Base-by-base conservation (phyloP, 2,888 invertebrate genomes). In the Psylliodes chrysocephalus region DNA sequence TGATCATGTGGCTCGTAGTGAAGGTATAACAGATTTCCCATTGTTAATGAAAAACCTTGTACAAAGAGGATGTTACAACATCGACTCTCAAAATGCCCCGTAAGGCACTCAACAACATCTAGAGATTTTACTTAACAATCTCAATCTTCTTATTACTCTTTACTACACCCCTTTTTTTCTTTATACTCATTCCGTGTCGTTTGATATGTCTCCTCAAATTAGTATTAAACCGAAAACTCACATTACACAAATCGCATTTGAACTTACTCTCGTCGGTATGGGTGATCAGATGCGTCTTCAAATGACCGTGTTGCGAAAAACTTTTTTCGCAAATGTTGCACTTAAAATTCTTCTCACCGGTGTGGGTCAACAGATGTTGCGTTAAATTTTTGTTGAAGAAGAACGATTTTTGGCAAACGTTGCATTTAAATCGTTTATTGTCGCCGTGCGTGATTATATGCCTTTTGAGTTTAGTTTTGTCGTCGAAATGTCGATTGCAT, bases 261-360 rank as follows among this genome's bases (percentile, higher is more conserved):
- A 40, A 40, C 3, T 40, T 7, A 7, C 40, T 10, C 12, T 44
- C 44, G 6, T 14, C 44, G 1, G 44, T 44, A 19, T 44, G 44
- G 3, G 18, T 15, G 6, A 44, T 18, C n/a, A 44, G 14, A 44
- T 44, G 44, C 6, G 15, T 15, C 17, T 44, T 44, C n/a, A 44
- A 10, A 18, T 44, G 44, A 19, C 44, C 44, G 15, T 3, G 7
- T 19, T 44, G 44, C 6, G 44, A 44, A 44, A 44, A 44, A 2
- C 17, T 6, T 19, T 19, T 44, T 19, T 18, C 44, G 18, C 44
- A 44, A 44, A 44, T 8, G 15, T 19, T 14, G 18, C 44, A 44
- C 14, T 44, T 44, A 14, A 44, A 44, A 10, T 44, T 44, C n/a
- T 44, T 44, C n/a, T 44, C 44, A 17, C 44, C 14, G 5, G 44